A percentile compares a stretch with the other conserved stretches of the same genome.
These are phyloP conservation scores for Nicator chloris DNA, from an alignment of 2,113 vertebrate genomes.

Conservation along the genomic window DNA sequence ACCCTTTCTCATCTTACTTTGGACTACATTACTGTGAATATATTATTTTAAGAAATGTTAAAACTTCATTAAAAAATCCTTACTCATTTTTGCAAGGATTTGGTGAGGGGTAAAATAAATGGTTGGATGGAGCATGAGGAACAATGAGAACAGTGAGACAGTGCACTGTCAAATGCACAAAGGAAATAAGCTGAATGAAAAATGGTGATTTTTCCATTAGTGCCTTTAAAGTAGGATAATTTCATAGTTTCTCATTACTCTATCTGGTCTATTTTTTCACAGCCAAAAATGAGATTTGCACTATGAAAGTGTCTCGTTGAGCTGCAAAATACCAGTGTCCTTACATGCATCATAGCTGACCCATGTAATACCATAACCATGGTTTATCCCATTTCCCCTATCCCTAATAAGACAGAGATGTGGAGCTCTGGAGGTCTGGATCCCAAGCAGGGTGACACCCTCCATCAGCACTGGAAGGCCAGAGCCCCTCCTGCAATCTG, in stretches of 20 bases:
- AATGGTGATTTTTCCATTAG: neutral
- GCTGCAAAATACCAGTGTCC: conserved; percentile 13
- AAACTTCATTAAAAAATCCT: neutral
- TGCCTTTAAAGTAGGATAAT: conserved; percentile 5
- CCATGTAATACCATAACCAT: neutral
- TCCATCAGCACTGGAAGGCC: neutral
- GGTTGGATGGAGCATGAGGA: neutral
- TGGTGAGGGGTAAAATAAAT: neutral
- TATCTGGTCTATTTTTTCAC: neutral
- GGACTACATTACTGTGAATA: neutral
- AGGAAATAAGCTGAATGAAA: conserved; percentile 27
- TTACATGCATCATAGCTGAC: conserved; percentile 31
- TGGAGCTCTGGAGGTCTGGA: conserved; percentile 21
- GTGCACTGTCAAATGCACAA: neutral
- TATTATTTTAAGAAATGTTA: neutral
- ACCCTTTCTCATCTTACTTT: neutral
- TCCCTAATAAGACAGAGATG: conserved; percentile 12
- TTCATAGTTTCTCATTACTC: neutral
- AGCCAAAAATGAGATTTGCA: neutral
- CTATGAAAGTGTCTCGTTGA: neutral
- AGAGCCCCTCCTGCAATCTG: neutral
- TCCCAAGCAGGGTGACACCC: neutral
- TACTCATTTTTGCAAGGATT: neutral
- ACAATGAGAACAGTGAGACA: neutral
- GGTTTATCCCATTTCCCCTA: neutral